phyloP scores from a whole-genome alignment of 2,797 vertebrate genomes.

The Tamandua tetradactyla region DNA sequence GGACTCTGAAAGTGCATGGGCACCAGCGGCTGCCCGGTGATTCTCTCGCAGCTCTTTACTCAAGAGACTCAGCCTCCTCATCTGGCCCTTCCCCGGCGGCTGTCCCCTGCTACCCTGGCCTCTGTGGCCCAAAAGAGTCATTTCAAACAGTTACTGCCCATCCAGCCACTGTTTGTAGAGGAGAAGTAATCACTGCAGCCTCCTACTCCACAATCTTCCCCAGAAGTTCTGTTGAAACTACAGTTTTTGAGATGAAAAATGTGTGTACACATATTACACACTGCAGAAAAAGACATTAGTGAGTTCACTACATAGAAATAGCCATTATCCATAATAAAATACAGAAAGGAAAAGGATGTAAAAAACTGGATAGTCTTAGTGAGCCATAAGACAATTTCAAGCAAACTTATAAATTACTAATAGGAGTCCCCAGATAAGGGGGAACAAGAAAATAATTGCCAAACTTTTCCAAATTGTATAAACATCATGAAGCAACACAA shows the following conservation, averaged over 20 bases:
- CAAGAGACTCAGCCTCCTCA: no score
- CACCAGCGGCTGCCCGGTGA: no score
- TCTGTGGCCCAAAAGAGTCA: no score
- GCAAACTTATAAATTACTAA: no score
- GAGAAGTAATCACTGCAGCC: no score
- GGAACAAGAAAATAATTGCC: neutral
- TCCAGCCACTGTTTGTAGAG: no score
- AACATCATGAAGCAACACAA: neutral
- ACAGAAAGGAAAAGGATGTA: neutral
- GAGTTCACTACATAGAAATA: neutral
- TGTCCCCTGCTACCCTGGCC: no score
- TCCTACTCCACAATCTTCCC: no score
- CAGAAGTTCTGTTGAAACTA: neutral
- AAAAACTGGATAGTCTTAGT: neutral
- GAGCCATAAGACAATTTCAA: neutral
- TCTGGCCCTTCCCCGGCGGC: no score
- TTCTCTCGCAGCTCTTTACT: no score
- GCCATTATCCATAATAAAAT: neutral
- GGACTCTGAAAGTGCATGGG: no score
- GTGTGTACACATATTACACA: neutral
- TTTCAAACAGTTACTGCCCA: no score
- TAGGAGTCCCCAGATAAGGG: neutral
- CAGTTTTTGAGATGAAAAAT: neutral
- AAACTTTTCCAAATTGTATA: neutral
- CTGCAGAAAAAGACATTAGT: neutral